Conservation (phyloP, 64 coral and sea anemone species). For the Orbicella faveolata region DNA sequence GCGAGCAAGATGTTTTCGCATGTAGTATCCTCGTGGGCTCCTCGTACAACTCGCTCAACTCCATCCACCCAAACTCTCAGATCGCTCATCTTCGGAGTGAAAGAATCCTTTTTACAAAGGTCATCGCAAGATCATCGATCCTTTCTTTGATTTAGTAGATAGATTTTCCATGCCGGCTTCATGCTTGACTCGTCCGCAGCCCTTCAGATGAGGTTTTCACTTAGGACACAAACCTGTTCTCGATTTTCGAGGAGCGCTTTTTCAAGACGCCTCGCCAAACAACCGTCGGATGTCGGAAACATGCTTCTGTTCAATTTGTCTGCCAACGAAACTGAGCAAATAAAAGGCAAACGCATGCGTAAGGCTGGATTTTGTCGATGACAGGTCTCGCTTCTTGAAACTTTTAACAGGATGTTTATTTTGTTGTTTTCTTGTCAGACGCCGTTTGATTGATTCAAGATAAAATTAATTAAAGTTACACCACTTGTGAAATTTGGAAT, state of each 20-base stretch:
- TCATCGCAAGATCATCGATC: not conserved
- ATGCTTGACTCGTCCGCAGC: not conserved
- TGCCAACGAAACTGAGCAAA: slow-evolving; percentile 30
- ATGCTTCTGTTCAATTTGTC: not conserved
- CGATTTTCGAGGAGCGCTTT: not conserved
- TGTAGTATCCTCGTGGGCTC: slow-evolving; percentile 75
- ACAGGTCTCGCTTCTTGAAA: not conserved
- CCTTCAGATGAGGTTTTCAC: not conserved
- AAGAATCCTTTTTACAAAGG: not conserved
- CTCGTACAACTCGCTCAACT: slow-evolving; percentile 74
- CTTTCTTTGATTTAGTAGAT: slow-evolving; percentile 1
- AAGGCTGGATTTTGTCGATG: not conserved
- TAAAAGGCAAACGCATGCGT: slow-evolving; percentile 61
- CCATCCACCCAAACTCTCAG: slow-evolving; percentile 88
- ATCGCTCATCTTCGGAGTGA: slow-evolving; percentile 54
- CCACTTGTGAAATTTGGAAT: not conserved
- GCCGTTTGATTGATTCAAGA: slow-evolving; percentile 21
- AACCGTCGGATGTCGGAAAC: not conserved
- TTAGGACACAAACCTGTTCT: not conserved
- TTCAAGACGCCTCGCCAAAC: not conserved
- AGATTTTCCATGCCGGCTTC: not conserved
- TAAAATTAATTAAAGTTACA: slow-evolving; percentile 25
- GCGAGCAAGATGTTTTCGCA: slow-evolving; percentile 80
- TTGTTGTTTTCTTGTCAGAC: slow-evolving; percentile 27
- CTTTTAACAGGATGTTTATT: slow-evolving; percentile 26